Base-by-base conservation (phyloP, 2,797 vertebrate genomes). In the Graptemys geographica region DNA sequence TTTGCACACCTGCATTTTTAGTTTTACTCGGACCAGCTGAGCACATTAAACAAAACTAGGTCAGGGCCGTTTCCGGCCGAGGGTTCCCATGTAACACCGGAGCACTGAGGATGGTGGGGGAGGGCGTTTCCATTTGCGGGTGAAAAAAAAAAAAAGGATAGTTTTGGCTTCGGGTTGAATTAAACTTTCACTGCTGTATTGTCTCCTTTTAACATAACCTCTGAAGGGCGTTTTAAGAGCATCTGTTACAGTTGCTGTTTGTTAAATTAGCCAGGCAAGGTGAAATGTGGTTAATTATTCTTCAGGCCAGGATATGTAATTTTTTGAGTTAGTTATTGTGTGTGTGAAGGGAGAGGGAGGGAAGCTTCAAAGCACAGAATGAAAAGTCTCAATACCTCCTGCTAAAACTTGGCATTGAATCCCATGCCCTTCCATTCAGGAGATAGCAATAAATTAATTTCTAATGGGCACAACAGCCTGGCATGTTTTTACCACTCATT, bases 381-480 rank as follows among this genome's bases (percentile, higher is more conserved):
- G 86, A 79, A 96, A 80, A 44, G 2, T 86, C 83, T 51, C 89
- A 87, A 74, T 78, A 84, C 79, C 84, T 92, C 78, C 87, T 65
- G 86, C 94, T 81, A 74, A 87, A 4, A 28, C 41, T 9, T 85
- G 65, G 84, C 94, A 37, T 51, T 0, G 83, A 91, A 87, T 94
- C 93, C 87, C 92, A 91, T 88, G 56, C 95, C 90, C 62, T 28
- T 87, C 91, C 6, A 8, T 6, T 53, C 21, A 51, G 53, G 65
- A 56, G 89, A 33, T 9, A 28, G 91, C 87, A 80, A 81, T 96
- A 95, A 95, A 94, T 95, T 62, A 94, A 19, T 88, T 82, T 83
- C 81, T 87, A 57, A 69, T 0, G 1, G 86, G 85, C 69, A 79
- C 59, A 21, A 52, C 62, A 84, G 92, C 87, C 84, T 1, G 0